Evolutionary conservation across 1,140 invertebrate genomes (phyloP), one percentile per base, ranked within the genome.

Genomic region (Tetranychus urticae): DNA sequence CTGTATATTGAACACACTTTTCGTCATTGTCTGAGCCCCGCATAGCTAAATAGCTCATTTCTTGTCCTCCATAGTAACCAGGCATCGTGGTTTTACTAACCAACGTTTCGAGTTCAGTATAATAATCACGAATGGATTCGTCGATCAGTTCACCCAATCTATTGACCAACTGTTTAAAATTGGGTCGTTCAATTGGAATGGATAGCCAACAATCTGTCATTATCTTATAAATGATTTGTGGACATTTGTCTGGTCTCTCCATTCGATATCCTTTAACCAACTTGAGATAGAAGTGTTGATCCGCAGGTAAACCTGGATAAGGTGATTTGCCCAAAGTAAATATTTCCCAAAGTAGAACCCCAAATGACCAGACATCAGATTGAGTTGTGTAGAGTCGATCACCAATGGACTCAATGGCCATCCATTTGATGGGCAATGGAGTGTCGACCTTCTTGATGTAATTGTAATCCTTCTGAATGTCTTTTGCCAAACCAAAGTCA

Each of bases 311-410:
- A 0, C 88, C 90, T 39, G 86, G 88, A 74, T 97, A 98, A 0
- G 93, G 93, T 65, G 94, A 89, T 68, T 91, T 86, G 0, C 92
- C 93, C 13, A 97, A 73, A 0, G 91, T 90, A 66, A 96, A 80
- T 4, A 97, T 90, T 77, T 98, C 93, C 91, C 92, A 97, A 69
- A 93, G 80, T 6, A 97, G 71, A 0, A 97, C 87, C 1, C 89
- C 92, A 77, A 92, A 98, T 0, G 91, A 83, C 77, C 77, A 72
- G 34, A 71, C 80, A 70, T 91, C 87, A 0, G 85, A 86, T 4
- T 81, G 80, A 12, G 82, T 78, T 10, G 84, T 85, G 68, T 88
- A 90, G n/a, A 86, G 75, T 23, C 86, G 86, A 10, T 83, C 71
- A 0, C 75, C 77, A 3, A 90, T 70, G 57, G 81, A 82, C 72